Conservation (phyloP, 2,888 invertebrate genomes). For the Thumatha senex region DNA sequence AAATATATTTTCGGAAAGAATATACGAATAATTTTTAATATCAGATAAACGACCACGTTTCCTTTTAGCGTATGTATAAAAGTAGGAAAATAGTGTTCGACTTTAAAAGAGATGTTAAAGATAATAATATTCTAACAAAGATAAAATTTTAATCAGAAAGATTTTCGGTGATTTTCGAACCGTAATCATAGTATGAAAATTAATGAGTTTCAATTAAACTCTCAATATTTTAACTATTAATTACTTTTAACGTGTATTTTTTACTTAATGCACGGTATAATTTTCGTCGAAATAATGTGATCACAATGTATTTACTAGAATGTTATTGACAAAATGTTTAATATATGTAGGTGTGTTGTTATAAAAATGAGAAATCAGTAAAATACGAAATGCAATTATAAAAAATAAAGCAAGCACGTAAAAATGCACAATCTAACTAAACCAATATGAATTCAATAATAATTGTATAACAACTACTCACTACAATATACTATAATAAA, state of each 20-base stretch:
- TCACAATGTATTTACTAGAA: background rate
- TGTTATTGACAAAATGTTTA: conserved; percentile 7
- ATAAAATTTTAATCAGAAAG: no score
- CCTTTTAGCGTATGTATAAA: background rate
- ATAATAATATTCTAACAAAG: no score
- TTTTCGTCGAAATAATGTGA: background rate
- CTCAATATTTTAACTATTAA: background rate
- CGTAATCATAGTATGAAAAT: conserved; percentile 8
- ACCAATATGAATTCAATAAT: conserved; percentile 22
- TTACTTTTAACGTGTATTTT: background rate
- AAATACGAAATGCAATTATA: conserved; percentile 30
- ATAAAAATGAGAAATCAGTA: conserved; percentile 26
- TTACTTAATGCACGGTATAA: background rate
- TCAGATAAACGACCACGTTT: background rate
- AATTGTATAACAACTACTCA: conserved; percentile 11
- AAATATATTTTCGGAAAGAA: no score
- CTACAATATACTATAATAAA: conserved; percentile 23
- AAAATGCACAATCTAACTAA: conserved; percentile 19
- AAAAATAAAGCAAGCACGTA: conserved; percentile 35
- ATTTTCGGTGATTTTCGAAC: background rate
- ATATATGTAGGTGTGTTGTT: conserved; percentile 13
- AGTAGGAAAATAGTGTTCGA: no score
- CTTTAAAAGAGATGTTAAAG: no score
- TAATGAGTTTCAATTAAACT: background rate
- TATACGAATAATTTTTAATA: background rate